phyloP scores from a whole-genome alignment of 2,113 vertebrate genomes.

The Colaptes auratus region DNA sequence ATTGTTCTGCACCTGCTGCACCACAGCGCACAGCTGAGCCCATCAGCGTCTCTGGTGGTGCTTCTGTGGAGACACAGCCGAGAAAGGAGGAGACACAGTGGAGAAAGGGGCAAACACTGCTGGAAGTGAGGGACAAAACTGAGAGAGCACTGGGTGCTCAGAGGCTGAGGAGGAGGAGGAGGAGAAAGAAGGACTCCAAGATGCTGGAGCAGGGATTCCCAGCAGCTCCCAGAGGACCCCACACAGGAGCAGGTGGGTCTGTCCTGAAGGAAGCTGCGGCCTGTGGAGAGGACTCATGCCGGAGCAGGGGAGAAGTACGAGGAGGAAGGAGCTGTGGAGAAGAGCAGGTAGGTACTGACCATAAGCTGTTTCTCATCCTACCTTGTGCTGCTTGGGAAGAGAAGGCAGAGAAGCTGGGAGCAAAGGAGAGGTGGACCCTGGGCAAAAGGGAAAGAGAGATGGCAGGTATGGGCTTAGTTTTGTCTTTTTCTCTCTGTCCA shows the following conservation, averaged over 20 bases:
- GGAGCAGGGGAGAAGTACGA: not conserved
- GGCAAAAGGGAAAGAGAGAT: not conserved
- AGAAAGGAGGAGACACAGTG: fast-evolving
- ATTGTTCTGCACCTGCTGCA: not conserved
- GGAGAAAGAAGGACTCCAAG: not conserved
- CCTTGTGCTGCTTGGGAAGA: fast-evolving
- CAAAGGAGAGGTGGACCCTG: not conserved
- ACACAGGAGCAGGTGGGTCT: not conserved
- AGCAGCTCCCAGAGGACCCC: no score
- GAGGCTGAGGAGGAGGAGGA: not conserved
- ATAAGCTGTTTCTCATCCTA: not conserved
- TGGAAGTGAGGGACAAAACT: not conserved
- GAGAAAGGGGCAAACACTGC: not conserved
- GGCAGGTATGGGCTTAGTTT: not conserved
- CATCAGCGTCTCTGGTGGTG: fast-evolving
- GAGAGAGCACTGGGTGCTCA: fast-evolving
- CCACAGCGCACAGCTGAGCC: not conserved
- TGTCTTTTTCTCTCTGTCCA: not conserved
- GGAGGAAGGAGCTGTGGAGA: not conserved
- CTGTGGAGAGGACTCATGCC: fast-evolving
- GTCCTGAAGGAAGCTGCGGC: not conserved
- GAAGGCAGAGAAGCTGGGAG: not conserved
- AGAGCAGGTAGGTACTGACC: no score
- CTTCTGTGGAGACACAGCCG: fast-evolving
- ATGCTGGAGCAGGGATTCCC: fast-evolving